Conservation (phyloP, 2,797 vertebrate species). For the Schizothorax lantsangensis region DNA sequence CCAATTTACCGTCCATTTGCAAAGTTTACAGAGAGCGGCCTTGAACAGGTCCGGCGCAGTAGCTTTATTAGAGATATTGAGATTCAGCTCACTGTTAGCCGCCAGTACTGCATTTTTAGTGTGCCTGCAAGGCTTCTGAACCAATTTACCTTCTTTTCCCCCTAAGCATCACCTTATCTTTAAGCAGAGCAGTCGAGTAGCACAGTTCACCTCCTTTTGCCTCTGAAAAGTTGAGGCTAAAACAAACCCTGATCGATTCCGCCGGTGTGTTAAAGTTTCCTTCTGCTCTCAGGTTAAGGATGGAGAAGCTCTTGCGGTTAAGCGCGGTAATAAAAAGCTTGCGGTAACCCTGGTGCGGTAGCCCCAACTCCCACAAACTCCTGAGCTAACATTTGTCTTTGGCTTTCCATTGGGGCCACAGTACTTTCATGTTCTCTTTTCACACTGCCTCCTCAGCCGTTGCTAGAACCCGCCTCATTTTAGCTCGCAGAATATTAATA, state of each 20-base stretch:
- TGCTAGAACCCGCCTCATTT: conserved; percentile 44
- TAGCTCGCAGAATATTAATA: conserved; percentile 55
- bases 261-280: neutral
- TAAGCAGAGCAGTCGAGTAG: neutral
- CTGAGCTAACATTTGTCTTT: conserved; percentile 56
- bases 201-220: conserved; percentile 17
- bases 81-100: conserved; percentile 19
- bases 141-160: neutral
- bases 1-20: neutral
- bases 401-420: conserved; percentile 33
- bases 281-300: neutral
- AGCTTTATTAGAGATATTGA: neutral
- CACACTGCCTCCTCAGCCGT: conserved; percentile 38
- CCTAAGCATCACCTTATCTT: conserved; percentile 12
- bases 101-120: neutral
- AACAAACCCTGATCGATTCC: conserved; percentile 21
- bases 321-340: neutral
- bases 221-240: conserved; percentile 2
- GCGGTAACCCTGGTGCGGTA: neutral
- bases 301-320: neutral
- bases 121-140: conserved; percentile 15
- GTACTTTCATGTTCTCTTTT: conserved; percentile 52
- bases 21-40: conserved; percentile 13
- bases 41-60: neutral
- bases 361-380: conserved; percentile 48